Evolutionary conservation across 2,888 invertebrate species (phyloP).

Genomic region (Tiliacea aurago): DNA sequence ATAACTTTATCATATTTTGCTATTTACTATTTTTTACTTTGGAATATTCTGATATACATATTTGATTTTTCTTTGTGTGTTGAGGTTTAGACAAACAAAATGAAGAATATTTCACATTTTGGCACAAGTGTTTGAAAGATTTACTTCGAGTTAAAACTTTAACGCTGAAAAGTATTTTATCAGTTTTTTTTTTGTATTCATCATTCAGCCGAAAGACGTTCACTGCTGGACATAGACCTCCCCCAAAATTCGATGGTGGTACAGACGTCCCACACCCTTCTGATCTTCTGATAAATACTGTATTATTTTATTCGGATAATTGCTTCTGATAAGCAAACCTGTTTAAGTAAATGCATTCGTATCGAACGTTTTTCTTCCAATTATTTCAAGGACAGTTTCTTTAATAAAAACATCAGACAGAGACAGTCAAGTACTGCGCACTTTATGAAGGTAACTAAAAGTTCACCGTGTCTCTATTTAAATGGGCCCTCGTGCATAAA

Average conservation of each 20-base stretch:
- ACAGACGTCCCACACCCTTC: background rate
- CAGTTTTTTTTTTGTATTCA: no score
- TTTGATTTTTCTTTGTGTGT: conserved; percentile 43
- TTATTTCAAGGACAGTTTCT: background rate
- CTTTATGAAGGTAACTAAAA: conserved; percentile 15
- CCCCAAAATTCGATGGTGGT: no score
- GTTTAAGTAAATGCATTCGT: background rate
- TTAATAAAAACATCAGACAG: conserved; percentile 4
- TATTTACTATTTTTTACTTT: no score
- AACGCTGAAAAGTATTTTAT: background rate
- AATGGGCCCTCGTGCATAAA: conserved; percentile 54
- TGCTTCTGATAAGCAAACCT: no score
- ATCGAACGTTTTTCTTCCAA: background rate
- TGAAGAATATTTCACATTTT: conserved; percentile 12
- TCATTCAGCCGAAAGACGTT: no score
- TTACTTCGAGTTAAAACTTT: background rate
- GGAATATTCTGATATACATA: conserved; percentile 33
- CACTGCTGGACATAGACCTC: no score
- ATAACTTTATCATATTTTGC: conserved; percentile 52
- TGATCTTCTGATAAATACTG: no score
- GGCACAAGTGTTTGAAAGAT: background rate
- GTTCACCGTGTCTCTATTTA: conserved; percentile 31
- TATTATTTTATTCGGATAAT: no score
- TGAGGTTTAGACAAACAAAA: conserved; percentile 9
- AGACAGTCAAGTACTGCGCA: background rate